Conservation (phyloP, 1,140 invertebrate species). For the Hypothenemus hampei region DNA sequence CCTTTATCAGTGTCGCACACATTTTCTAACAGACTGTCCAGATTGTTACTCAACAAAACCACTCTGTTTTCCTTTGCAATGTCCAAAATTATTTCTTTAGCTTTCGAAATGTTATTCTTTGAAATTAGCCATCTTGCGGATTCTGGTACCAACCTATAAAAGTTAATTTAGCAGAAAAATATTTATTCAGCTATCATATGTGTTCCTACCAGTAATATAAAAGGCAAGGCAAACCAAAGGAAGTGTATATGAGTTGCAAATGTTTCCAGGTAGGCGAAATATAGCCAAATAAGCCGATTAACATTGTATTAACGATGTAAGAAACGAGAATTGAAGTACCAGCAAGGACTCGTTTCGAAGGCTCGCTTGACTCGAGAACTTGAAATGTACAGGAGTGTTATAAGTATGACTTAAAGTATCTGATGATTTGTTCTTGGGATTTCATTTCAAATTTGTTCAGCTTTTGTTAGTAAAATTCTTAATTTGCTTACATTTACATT, state of each 20-base stretch:
- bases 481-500: too few species aligned
- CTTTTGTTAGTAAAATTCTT: too few species aligned
- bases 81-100: neutral
- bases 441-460: too few species aligned
- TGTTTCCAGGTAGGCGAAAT: neutral
- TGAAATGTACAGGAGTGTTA: too few species aligned
- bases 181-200: neutral
- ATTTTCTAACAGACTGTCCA: neutral
- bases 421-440: too few species aligned
- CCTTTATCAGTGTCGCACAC: neutral
- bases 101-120: neutral
- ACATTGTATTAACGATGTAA: neutral
- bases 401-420: too few species aligned
- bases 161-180: neutral
- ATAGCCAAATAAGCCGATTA: neutral
- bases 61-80: conserved; percentile 1
- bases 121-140: neutral
- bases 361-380: neutral
- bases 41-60: neutral
- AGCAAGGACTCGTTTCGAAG: neutral
- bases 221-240: neutral
- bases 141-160: neutral
- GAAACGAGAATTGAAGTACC: neutral
- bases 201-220: neutral
- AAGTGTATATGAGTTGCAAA: neutral